Conservation (phyloP, 2,888 invertebrate species). For the Hemaris fuciformis region DNA sequence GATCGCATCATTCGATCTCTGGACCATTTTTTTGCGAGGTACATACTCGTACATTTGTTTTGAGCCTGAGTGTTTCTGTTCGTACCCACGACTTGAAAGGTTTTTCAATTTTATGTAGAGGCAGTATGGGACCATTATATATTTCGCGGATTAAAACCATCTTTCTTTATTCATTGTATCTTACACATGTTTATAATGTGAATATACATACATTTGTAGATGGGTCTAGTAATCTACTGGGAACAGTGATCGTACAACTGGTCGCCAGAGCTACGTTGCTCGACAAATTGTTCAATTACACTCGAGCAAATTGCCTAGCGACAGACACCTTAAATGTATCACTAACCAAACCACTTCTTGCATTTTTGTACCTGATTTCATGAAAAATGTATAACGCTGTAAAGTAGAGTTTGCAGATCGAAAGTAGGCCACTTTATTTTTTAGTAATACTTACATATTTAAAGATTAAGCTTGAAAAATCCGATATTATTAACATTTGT, state of each 20-base stretch:
- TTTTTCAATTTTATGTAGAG: too few relatives aligned
- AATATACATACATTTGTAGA: neutral
- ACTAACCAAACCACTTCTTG: neutral
- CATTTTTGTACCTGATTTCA: neutral
- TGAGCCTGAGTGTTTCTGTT: too few relatives aligned
- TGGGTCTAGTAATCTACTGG: neutral
- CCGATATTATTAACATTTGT: too few relatives aligned
- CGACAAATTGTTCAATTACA: slow-evolving; percentile 62
- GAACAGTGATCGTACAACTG: slow-evolving; percentile 7
- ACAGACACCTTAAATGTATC: slow-evolving; percentile 28
- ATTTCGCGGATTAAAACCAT: too few relatives aligned
- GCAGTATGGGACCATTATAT: too few relatives aligned
- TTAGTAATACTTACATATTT: too few relatives aligned
- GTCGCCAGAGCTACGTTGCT: slow-evolving; percentile 15
- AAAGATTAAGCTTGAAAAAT: too few relatives aligned
- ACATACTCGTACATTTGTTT: too few relatives aligned
- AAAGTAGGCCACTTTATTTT: neutral
- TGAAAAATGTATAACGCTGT: neutral
- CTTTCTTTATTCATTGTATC: neutral
- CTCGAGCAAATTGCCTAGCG: slow-evolving; percentile 52
- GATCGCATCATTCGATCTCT: too few relatives aligned
- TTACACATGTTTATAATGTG: neutral
- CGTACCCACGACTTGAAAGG: too few relatives aligned
- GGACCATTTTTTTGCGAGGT: too few relatives aligned
- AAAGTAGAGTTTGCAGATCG: neutral